Base-by-base conservation (phyloP, 2,797 vertebrate species). In the Schizothorax lantsangensis region DNA sequence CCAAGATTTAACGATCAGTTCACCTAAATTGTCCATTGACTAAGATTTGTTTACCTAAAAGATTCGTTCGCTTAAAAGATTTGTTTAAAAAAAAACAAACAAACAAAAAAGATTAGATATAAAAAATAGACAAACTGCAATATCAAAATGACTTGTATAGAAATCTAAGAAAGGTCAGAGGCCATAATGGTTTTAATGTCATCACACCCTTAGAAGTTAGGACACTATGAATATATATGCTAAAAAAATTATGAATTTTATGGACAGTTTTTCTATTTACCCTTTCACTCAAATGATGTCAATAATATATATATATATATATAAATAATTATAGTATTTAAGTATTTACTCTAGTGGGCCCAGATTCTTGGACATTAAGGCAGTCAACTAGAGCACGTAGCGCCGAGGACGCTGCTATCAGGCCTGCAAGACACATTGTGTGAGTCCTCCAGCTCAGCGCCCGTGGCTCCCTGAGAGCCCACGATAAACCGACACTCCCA, bases 401-500 rank as follows among this genome's bases (percentile, higher is more conserved):
- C 68, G 81, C 7, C 1, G 43, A 30, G n/a, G 59, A 40, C 6
- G 6, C 19, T 78, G 23, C 92, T 94, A 94, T 93, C 93, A 43
- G 78, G 38, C 57, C 38, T 79, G 54, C 77, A 62, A 79, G 54
- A 79, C 54, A 79, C 57, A 43, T 45, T 91, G 88, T 85, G 91
- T 23, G 1, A 89, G 91, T 62, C 91, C 87, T 84, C 8, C 78
- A 86, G 91, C 86, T 86, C 89, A 88, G 86, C 75, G 72, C 74
- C 84, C 77, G 78, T 52, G 89, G 83, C 80, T 88, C 85, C 90
- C 93, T 93, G 91, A 77, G 84, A 30, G 2, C 0, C 79, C 9
- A 88, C 90, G 95, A 95, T 95, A 94, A 95, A 93, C 90, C 87
- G 89, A 90, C 93, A 93, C 92, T 89, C 90, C 74, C 84, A 38